Evolutionary conservation across 2,797 vertebrate species (phyloP).

Genomic region (Gobio occitaniae): DNA sequence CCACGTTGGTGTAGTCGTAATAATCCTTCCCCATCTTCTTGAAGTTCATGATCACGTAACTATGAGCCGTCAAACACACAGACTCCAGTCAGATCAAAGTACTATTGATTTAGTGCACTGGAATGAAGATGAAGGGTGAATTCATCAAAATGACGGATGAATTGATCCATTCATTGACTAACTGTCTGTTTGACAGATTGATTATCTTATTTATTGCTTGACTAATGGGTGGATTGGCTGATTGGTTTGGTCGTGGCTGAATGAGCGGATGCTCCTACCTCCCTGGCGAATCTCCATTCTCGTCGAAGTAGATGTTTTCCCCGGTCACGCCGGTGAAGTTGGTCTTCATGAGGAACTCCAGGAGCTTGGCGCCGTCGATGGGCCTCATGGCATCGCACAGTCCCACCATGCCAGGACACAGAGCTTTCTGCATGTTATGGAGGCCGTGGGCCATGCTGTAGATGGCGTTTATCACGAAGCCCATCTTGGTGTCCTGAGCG

Average conservation of each 20-base stretch:
- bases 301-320: conserved; percentile 94
- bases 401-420: conserved; percentile 91
- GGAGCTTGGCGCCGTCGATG: conserved; percentile 91
- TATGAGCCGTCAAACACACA: conserved; percentile 62
- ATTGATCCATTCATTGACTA: conserved; percentile 15
- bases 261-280: conserved; percentile 77
- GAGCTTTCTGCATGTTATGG: conserved; percentile 90
- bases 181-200: neutral
- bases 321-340: conserved; percentile 96
- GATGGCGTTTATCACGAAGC: conserved; percentile 98
- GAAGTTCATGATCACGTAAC: conserved; percentile 99
- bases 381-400: conserved; percentile 96
- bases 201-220: neutral
- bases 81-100: neutral
- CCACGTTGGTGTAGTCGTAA: conserved; percentile 95
- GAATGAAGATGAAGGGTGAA: conserved; percentile 21
- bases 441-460: conserved; percentile 98
- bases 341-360: conserved; percentile 96
- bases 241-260: neutral
- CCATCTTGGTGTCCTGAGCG: conserved; percentile 99
- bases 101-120: neutral
- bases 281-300: conserved; percentile 96
- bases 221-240: neutral
- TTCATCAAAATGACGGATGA: neutral
- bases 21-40: conserved; percentile 98